These are phyloP conservation scores for Rhopalosiphum padi DNA, from an alignment of 1,140 invertebrate species.

Conservation along the genomic window DNA sequence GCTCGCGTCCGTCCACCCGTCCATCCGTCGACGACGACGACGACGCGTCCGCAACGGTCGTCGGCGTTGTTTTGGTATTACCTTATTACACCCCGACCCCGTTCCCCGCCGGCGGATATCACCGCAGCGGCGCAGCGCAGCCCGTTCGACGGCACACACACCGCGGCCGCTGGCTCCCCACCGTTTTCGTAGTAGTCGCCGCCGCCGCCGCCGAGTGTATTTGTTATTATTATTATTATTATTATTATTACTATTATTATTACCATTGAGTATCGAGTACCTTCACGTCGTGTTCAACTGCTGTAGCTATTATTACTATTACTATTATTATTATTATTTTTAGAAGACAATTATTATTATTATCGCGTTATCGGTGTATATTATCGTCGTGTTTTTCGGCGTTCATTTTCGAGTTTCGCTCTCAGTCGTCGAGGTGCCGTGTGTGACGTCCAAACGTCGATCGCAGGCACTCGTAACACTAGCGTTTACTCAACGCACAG, in stretches of 20 bases:
- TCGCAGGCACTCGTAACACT: not conserved
- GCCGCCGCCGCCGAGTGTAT: not conserved
- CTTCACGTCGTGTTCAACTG: not conserved
- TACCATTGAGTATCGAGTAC: not conserved
- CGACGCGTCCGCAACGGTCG: not conserved
- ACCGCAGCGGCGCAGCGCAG: not conserved
- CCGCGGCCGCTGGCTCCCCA: not conserved
- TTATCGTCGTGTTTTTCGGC: not conserved
- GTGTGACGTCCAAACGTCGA: not conserved
- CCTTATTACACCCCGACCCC: not conserved
- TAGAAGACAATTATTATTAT: no score
- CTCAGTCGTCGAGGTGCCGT: not conserved
- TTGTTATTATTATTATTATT: conserved; percentile 20
- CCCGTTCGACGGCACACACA: not conserved
- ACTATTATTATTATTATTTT: no score
- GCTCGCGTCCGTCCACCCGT: not conserved
- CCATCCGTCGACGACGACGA: not conserved
- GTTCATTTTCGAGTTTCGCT: not conserved
- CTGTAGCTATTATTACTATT: not conserved
- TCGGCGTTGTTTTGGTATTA: conserved; percentile 9
- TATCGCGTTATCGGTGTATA: not conserved
- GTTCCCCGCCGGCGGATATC: not conserved
- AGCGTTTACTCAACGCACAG: not conserved
- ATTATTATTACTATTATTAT: not conserved
- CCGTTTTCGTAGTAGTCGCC: not conserved